Evolutionary conservation across 2,888 invertebrate genomes (phyloP).

Genomic region (Acrobasis repandana): DNA sequence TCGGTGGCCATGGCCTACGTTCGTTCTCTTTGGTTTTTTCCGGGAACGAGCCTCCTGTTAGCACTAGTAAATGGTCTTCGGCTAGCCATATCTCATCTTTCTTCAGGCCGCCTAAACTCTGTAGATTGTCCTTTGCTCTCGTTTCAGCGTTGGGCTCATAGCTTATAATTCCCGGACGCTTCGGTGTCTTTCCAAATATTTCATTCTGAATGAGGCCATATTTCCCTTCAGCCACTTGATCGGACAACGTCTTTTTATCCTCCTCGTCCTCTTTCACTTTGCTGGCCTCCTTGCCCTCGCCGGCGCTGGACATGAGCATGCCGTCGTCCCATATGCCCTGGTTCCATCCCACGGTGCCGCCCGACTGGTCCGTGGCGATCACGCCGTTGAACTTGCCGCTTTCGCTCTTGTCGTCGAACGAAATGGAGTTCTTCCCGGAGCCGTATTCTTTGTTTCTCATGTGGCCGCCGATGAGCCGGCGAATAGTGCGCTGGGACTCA

Average conservation of each 20-base stretch:
- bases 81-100: slow-evolving; percentile 95
- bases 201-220: slow-evolving; percentile 94
- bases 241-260: slow-evolving; percentile 92
- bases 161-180: slow-evolving; percentile 91
- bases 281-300: slow-evolving; percentile 83
- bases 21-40: slow-evolving; percentile 73
- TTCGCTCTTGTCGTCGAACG: slow-evolving; percentile 61
- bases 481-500: slow-evolving; percentile 82
- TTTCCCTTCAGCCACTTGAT: slow-evolving; percentile 95
- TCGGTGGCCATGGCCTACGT: slow-evolving; percentile 87
- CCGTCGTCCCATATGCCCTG: slow-evolving; percentile 85
- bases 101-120: slow-evolving; percentile 91
- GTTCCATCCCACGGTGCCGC: slow-evolving; percentile 78
- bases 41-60: slow-evolving; percentile 90
- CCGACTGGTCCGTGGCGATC: slow-evolving; percentile 73
- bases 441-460: slow-evolving; percentile 77
- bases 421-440: slow-evolving; percentile 67
- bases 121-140: slow-evolving; percentile 88
- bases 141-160: slow-evolving; percentile 92
- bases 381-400: slow-evolving; percentile 70
- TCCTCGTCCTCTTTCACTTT: slow-evolving; percentile 84
- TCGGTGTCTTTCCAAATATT: slow-evolving; percentile 87
- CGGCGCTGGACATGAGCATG: slow-evolving; percentile 87
- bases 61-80: slow-evolving; percentile 92
- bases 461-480: slow-evolving; percentile 87